These are phyloP conservation scores for Clarias laeviceps DNA, from an alignment of 2,797 vertebrate genomes.

Conservation along the genomic window DNA sequence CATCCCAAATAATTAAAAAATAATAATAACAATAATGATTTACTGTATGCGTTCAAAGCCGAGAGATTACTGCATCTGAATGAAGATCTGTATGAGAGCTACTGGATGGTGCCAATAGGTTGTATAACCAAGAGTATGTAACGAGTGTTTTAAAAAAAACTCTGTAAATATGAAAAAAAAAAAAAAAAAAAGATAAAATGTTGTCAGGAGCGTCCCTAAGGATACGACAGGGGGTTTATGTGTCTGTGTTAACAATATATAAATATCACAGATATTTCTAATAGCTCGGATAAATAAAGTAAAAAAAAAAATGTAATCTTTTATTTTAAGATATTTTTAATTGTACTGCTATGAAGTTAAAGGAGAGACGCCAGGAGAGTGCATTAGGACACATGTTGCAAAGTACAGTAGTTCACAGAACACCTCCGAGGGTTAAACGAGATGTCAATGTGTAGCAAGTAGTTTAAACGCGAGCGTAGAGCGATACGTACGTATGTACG, in stretches of 20 bases:
- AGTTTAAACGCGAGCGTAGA: slow-evolving; percentile 39
- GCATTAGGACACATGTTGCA: too few species aligned
- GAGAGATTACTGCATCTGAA: slow-evolving; percentile 71
- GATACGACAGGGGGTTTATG: background rate
- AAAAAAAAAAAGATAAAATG: background rate
- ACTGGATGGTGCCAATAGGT: background rate
- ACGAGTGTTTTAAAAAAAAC: background rate
- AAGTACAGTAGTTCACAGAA: background rate
- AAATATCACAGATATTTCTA: slow-evolving; percentile 10
- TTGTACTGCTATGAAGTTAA: background rate
- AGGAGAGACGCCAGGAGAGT: background rate
- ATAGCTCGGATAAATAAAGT: background rate
- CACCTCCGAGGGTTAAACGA: slow-evolving; percentile 3
- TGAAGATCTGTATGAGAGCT: slow-evolving; percentile 66
- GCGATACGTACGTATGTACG: slow-evolving; percentile 48
- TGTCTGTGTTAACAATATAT: background rate
- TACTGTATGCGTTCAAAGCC: slow-evolving; percentile 52
- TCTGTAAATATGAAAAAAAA: background rate
- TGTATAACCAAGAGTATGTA: background rate
- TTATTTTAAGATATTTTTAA: background rate
- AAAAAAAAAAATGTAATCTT: too few species aligned
- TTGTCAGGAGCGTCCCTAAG: background rate
- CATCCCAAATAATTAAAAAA: background rate
- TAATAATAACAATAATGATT: too few species aligned
- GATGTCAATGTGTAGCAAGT: background rate